Evolutionary conservation across 2,113 vertebrate genomes (phyloP), one percentile per base, ranked within the genome.

Genomic region (Albula goreensis): DNA sequence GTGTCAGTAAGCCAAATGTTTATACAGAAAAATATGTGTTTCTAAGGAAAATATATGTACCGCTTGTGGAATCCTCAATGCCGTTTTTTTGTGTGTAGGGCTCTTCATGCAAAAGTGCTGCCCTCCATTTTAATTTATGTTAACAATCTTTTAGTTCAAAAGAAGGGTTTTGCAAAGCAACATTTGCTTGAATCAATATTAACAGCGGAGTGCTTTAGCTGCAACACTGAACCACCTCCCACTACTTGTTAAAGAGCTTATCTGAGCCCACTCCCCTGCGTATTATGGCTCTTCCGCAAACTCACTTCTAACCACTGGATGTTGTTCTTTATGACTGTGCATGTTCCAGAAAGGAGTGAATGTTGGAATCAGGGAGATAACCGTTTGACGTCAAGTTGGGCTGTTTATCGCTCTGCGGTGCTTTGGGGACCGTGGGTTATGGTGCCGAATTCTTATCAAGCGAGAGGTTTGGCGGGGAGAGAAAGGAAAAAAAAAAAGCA

Each of bases 341-440:
- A 88, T 90, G 91, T 89, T 92, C 85, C 87, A 87, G 89, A 91
- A 88, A 87, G 88, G 93, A 91, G 91, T 89, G 91, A 90, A 92
- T 92, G 93, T 94, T 90, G 88, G 90, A 88, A 90, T 93, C 91
- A 91, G 89, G 89, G 89, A 91, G 92, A 92, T 91, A 93, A 92
- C 92, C 90, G 92, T 89, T 88, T 91, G 91, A 93, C 77, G 89
- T 90, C 87, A 88, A 49, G 86, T 86, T 86, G 87, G 86, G 87
- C 87, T 91, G 86, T 93, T 94, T 93, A 74, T 93, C 91, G 87
- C 88, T 74, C 57, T 87, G 87, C 85, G 82, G 81, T 17, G 88
- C 92, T 92, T 88, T 84, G 81, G 87, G 90, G 91, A 51, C 87
- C 88, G 89, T 88, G 90, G 91, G 89, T 93, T 92, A 89, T 89